Conservation (phyloP, 2,113 vertebrate genomes). For the rabbit (Oryctolagus cuniculus) region mOryCun1.1 NC_091434.1:144244501-144245000, state of each 20-base stretch:
- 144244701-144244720: not conserved
- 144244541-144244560: conserved; percentile 21
- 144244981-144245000: no score
- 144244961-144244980: no score
- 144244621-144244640: not conserved
- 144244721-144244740: not conserved
- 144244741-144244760: conserved; percentile 16
- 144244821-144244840: not conserved
- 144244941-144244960: no score
- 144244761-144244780: not conserved
- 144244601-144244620: conserved; percentile 8
- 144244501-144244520: not conserved
- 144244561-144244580: not conserved
- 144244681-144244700: not conserved
- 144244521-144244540: conserved; percentile 45
- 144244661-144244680: not conserved
- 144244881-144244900: not conserved
- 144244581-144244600: not conserved
- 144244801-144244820: not conserved
- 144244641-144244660: not conserved
- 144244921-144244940: no score
- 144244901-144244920: no score
- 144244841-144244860: not conserved
- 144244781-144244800: conserved; percentile 33
- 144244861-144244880: not conserved